A percentile compares a stretch with the other conserved stretches of the same genome.
phyloP scores from a whole-genome alignment of 30 jellyfish, hydroid and myxozoan genomes.

The Sanderia malayensis region DNA sequence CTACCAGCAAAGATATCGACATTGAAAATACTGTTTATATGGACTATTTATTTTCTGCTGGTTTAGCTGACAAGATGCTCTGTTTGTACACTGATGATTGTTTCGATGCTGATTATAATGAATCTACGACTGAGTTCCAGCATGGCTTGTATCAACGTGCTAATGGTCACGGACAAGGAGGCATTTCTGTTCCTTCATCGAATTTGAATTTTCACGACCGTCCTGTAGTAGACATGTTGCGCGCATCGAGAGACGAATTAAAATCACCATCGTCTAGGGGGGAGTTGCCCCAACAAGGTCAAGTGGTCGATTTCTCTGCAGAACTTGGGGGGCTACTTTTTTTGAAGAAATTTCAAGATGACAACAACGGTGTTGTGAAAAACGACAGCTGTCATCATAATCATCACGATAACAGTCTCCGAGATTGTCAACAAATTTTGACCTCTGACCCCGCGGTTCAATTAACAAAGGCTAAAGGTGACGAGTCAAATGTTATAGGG shows the following conservation, averaged over 20 bases:
- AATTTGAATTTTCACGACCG: no score
- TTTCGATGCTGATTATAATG: neutral
- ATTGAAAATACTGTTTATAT: slow-evolving; percentile 15
- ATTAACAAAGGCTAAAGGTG: slow-evolving; percentile 17
- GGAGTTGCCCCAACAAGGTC: neutral
- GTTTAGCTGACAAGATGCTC: slow-evolving; percentile 56
- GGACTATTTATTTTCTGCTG: slow-evolving; percentile 72
- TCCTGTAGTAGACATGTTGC: neutral
- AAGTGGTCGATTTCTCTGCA: no score
- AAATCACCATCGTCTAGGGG: neutral
- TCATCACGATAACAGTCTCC: no score
- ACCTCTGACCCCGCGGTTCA: slow-evolving; percentile 2
- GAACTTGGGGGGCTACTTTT: neutral
- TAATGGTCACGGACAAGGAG: no score
- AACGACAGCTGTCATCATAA: no score
- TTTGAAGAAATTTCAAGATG: neutral
- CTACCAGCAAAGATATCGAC: neutral
- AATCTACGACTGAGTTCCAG: neutral
- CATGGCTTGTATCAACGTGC: no score
- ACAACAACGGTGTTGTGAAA: no score
- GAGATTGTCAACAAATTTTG: neutral
- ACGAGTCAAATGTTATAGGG: neutral
- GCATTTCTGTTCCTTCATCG: no score
- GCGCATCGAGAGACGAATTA: neutral
- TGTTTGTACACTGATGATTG: neutral